Conservation (phyloP, 1,140 invertebrate genomes). For the Formica selysi region DNA sequence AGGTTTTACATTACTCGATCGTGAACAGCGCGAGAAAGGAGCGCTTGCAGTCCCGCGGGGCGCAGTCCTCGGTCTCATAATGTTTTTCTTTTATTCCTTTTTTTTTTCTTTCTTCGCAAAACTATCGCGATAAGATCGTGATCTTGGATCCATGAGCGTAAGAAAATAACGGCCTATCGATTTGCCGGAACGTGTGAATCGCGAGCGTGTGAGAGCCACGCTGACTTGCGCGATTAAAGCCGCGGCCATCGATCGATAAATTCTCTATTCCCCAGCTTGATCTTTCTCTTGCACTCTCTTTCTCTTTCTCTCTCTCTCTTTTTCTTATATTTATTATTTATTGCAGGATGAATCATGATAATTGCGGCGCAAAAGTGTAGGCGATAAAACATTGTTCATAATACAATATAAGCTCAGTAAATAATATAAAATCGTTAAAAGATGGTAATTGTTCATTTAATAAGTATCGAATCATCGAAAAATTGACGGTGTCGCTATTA, state of each 20-base stretch:
- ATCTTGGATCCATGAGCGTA: conserved; percentile 39
- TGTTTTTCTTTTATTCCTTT: neutral
- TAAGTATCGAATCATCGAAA: neutral
- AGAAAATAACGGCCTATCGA: conserved; percentile 48
- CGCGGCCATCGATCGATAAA: neutral
- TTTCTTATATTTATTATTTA: neutral
- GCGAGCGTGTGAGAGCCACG: conserved; percentile 36
- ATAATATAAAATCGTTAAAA: neutral
- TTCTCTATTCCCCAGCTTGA: neutral
- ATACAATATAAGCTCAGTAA: neutral
- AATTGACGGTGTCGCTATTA: neutral
- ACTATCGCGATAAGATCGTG: conserved; percentile 58
- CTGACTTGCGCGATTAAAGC: conserved; percentile 44
- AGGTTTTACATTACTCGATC: conserved; percentile 78
- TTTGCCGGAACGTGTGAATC: conserved; percentile 46
- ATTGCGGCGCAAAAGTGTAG: no score
- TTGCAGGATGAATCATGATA: no score
- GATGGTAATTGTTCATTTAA: neutral
- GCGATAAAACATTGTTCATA: no score
- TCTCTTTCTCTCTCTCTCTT: neutral
- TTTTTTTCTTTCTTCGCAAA: conserved; percentile 43
- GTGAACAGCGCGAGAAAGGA: conserved; percentile 72
- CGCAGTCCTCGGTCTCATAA: conserved; percentile 18
- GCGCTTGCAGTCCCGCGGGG: conserved; percentile 9
- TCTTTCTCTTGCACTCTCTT: neutral